Evolutionary conservation across 2,888 invertebrate species (phyloP).

Genomic region (Cataglyphis cursor): DNA sequence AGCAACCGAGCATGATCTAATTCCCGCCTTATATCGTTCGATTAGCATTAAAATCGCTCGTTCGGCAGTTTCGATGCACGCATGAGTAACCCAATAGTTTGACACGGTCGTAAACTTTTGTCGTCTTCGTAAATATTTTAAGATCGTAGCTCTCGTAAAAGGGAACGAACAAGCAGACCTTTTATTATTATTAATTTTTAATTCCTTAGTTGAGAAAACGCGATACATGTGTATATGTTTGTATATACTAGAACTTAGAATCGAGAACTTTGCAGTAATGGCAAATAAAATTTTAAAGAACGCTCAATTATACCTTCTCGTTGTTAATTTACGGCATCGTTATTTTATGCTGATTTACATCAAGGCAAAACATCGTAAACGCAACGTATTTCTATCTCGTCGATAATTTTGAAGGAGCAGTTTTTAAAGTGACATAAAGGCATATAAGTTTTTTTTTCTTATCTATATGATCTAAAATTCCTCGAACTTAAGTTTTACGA

Average conservation of each 20-base stretch:
- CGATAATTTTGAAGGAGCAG: conserved; percentile 36
- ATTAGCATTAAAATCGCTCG: conserved; percentile 43
- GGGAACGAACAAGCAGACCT: conserved; percentile 19
- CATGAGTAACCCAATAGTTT: conserved; percentile 36
- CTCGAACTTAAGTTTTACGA: conserved; percentile 22
- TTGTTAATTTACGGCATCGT: conserved; percentile 44
- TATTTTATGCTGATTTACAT: conserved; percentile 35
- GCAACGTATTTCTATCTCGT: conserved; percentile 35
- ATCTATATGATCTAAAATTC: conserved; percentile 29
- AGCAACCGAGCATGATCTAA: conserved; percentile 23
- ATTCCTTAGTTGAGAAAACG: conserved; percentile 1
- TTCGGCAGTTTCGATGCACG: conserved; percentile 32
- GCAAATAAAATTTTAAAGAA: conserved; percentile 43
- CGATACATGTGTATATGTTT: not conserved
- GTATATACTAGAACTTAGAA: not conserved
- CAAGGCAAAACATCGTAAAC: conserved; percentile 38
- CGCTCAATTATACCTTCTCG: conserved; percentile 30
- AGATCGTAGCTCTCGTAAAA: not conserved
- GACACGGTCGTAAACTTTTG: conserved; percentile 37
- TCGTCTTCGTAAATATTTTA: conserved; percentile 24
- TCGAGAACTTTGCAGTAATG: conserved; percentile 29
- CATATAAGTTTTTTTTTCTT: conserved; percentile 1
- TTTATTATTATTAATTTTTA: conserved; percentile 39
- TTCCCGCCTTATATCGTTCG: conserved; percentile 24
- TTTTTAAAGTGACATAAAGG: conserved; percentile 25